Base-by-base conservation (phyloP, 2,797 vertebrate genomes). In the Phataginus tetradactyla region DNA sequence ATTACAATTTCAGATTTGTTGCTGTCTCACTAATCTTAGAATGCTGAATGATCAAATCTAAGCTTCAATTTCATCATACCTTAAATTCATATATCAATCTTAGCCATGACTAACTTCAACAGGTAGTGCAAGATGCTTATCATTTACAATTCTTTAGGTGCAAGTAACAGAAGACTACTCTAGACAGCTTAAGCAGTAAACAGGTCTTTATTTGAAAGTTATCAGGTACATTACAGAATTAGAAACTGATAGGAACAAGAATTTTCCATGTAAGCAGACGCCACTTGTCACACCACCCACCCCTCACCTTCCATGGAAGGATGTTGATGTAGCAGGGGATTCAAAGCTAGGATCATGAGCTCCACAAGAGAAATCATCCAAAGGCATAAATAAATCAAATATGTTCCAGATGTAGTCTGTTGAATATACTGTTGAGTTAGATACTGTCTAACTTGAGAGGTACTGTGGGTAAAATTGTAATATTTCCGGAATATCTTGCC, bases 111-210 rank as follows among this genome's bases (percentile, higher is more conserved):
- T 64, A 72, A 86, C 4, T 34, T 81, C 5, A 83, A 13, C 14
- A 61, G n/a, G 14, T 57, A 79, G 37, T n/a, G 8, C 66, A 3
- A 92, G 34, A 66, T n/a, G 1, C 55, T 8, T 42, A 39, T 55
- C 53, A 32, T 13, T 51, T 32, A 37, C 1, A 23, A 77, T 45
- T 80, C 34, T 80, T 84, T 37, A 18, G 3, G 42, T 69, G 0
- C 68, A 90, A 95, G 64, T 75, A 86, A 74, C 23, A 68, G 10
- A 95, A 95, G 20, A 7, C 23, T 74, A 66, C 75, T 77, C 45
- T 80, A 89, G 34, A 34, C 57, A 59, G 12, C 7, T 49, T 80
- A 77, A 71, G 27, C 12, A 90, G 75, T n/a, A 21, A 32, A 53
- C 42, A 11, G 37, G 34, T 59, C 57, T 84, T 86, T 37, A 72